phyloP scores from a whole-genome alignment of 2,797 vertebrate genomes.

The Botia kubotai region DNA sequence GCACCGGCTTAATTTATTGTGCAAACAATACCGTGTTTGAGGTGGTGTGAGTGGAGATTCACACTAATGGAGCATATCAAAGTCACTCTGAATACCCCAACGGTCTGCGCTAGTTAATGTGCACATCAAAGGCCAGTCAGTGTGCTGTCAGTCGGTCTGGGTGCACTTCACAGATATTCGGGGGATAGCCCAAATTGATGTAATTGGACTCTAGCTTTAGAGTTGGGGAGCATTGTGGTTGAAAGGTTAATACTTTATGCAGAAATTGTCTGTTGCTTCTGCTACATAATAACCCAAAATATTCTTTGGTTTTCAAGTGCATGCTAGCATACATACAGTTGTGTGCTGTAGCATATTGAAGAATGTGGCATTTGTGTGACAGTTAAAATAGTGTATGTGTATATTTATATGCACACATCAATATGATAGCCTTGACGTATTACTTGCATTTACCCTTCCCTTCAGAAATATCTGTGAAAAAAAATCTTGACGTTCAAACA shows the following conservation, averaged over 20 bases:
- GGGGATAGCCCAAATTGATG: slow-evolving; percentile 37
- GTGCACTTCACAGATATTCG: slow-evolving; percentile 65
- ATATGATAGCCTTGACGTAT: no score
- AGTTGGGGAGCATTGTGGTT: slow-evolving; percentile 28
- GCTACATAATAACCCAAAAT: not conserved
- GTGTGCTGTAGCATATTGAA: no score
- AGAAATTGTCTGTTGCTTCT: not conserved
- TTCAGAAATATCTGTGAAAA: no score
- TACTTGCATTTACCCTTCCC: no score
- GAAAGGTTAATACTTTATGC: slow-evolving; percentile 17
- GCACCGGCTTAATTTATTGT: slow-evolving; percentile 47
- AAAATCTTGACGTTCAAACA: not conserved
- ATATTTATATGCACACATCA: no score
- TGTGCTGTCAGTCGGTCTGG: slow-evolving; percentile 65
- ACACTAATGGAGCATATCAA: slow-evolving; percentile 73
- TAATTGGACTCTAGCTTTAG: slow-evolving; percentile 28
- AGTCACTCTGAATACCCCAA: slow-evolving; percentile 73
- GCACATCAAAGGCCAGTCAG: slow-evolving; percentile 71
- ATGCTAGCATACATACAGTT: no score
- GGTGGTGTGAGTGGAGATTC: slow-evolving; percentile 57
- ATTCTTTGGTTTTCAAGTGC: no score
- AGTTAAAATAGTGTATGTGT: no score
- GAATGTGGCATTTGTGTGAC: no score
- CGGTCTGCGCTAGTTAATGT: slow-evolving; percentile 62
- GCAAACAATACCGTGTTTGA: slow-evolving; percentile 62